phyloP scores from a whole-genome alignment of 2,888 invertebrate genomes.

The Dendrolimus pini region DNA sequence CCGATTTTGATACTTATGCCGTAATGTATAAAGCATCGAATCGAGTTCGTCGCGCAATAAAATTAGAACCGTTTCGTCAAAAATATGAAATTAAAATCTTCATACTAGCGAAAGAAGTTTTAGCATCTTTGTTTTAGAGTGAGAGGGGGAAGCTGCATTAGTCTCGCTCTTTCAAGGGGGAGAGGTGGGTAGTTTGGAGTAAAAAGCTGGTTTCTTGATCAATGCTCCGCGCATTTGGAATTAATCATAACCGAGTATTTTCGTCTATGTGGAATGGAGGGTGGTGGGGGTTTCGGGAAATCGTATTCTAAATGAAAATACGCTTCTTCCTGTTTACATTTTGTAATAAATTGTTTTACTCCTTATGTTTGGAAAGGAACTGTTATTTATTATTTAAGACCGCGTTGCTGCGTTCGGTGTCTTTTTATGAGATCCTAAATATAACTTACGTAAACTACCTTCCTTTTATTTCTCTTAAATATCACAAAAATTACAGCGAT shows the following conservation, averaged over 20 bases:
- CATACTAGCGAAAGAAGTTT: slow-evolving; percentile 77
- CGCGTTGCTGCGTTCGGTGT: slow-evolving; percentile 18
- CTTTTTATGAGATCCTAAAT: slow-evolving; percentile 1
- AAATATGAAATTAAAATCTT: slow-evolving; percentile 78
- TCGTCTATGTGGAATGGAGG: slow-evolving; percentile 57
- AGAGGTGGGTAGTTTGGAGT: slow-evolving; percentile 67
- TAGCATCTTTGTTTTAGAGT: slow-evolving; percentile 77
- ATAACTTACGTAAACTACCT: too few species aligned
- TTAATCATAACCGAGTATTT: slow-evolving; percentile 77
- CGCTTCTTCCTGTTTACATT: slow-evolving; percentile 76
- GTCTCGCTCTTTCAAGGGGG: slow-evolving; percentile 57
- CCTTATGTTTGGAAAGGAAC: slow-evolving; percentile 44
- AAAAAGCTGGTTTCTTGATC: slow-evolving; percentile 76
- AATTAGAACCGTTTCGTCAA: slow-evolving; percentile 76
- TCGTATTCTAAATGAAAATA: slow-evolving; percentile 77
- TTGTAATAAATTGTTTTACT: slow-evolving; percentile 76
- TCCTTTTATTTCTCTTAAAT: too few species aligned
- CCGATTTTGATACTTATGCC: slow-evolving; percentile 20
- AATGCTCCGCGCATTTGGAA: slow-evolving; percentile 75
- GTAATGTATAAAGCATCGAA: slow-evolving; percentile 19
- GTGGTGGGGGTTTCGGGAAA: slow-evolving; percentile 50
- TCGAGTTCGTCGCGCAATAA: slow-evolving; percentile 26
- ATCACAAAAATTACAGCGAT: too few species aligned
- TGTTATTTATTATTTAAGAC: slow-evolving; percentile 42
- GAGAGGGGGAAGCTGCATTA: slow-evolving; percentile 69